These are phyloP conservation scores for Microcebus ravelobensis DNA, from an alignment of 2,113 vertebrate species.

Conservation along the genomic window DNA sequence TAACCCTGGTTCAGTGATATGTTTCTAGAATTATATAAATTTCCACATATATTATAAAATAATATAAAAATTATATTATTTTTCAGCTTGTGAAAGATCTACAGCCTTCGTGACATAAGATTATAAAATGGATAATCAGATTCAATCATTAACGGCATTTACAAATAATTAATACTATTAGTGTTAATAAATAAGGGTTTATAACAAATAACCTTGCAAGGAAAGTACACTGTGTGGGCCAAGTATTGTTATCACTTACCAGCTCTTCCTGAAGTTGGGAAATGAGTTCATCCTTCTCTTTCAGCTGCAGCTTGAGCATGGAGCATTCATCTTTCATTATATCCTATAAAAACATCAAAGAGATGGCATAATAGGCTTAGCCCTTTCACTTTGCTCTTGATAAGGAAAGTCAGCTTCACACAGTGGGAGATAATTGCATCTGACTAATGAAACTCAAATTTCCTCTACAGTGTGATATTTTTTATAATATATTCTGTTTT, in stretches of 20 bases:
- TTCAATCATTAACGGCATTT: not conserved
- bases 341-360: constrained; percentile 91
- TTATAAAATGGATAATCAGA: constrained; percentile 16
- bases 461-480: constrained; percentile 75
- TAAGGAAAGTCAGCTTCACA: constrained; percentile 80
- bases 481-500: constrained; percentile 72
- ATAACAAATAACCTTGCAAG: not conserved
- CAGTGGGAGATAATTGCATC: constrained; percentile 78
- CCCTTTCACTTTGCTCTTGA: constrained; percentile 73
- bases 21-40: not conserved
- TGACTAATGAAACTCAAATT: constrained; percentile 80
- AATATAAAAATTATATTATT: too few species aligned
- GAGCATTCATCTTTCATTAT: constrained; percentile 93
- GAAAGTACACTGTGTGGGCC: not conserved
- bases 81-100: not conserved
- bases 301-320: constrained; percentile 92
- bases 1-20: not conserved
- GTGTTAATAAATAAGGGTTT: constrained; percentile 24
- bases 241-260: constrained; percentile 86
- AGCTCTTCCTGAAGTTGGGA: constrained; percentile 93
- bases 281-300: constrained; percentile 95
- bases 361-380: constrained; percentile 78
- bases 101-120: not conserved
- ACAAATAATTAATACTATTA: not conserved
- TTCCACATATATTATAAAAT: not conserved